Base-by-base conservation (phyloP, 2,113 vertebrate genomes). In the Donacobius atricapilla region DNA sequence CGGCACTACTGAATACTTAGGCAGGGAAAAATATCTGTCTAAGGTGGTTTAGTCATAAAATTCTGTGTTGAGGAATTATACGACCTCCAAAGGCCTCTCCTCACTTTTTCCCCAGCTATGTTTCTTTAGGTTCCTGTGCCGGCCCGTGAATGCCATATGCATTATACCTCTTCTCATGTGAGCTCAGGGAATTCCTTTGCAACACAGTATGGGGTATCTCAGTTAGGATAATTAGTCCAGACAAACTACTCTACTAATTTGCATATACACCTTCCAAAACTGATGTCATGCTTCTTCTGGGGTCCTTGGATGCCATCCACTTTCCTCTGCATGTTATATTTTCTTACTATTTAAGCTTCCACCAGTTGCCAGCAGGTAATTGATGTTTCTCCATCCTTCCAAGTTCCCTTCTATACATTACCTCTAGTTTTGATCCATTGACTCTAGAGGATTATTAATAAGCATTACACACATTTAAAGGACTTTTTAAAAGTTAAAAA, bases 181-280 rank as follows among this genome's bases (percentile, higher is more conserved):
- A 69, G 30, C 20, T 69, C 35, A 50, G 25, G 27, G n/a, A 69
- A 50, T 70, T 90, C 89, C 85, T 83, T 93, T 85, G 18, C 33
- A 80, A 35, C 54, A 39, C 11, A 3, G 50, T 33, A 53, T 92
- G 90, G 28, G 63, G 75, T 76, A 72, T 65, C 58, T 77, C 79
- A 48, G 57, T 64, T 61, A 7, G 51, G 30, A 50, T 70, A 95
- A 95, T 95, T 95, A 93, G 83, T 45, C 64, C 76, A 85, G 85
- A 90, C 82, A 90, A 92, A 86, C 47, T 54, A 63, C 71, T 8
- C 1, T 66, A 28, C 71, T 93, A 89, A 95, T 95, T 94, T 86
- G 83, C 60, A 44, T 66, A 44, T 50, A 39, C 39, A 80, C 50
- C 63, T 90, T 86, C 76, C 79, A 90, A 70, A 90, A 73, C 30